Evolutionary conservation across 2,797 vertebrate genomes (phyloP).

Genomic region (Chaetophractus vellerosus): DNA sequence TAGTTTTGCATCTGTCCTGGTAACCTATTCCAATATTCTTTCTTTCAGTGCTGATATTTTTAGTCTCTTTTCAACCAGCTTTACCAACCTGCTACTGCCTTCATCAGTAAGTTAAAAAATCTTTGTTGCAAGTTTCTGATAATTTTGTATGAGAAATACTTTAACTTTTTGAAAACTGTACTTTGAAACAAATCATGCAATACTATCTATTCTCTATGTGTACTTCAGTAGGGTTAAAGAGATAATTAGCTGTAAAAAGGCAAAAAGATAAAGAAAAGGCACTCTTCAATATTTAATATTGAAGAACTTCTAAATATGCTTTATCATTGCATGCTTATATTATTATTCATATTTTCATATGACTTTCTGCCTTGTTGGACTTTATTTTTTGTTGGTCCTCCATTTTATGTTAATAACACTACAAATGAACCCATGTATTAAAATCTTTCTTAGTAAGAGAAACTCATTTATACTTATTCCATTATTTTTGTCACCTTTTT

Average conservation of each 20-base stretch:
- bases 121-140: background rate
- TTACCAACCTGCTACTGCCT: background rate
- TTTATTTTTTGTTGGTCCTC: background rate
- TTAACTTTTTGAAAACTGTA: background rate
- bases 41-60: background rate
- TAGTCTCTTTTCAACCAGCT: background rate
- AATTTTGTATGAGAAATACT: background rate
- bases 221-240: background rate
- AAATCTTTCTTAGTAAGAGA: background rate
- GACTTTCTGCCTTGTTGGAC: background rate
- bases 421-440: slow-evolving; percentile 32
- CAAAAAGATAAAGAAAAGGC: background rate
- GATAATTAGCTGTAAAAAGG: background rate
- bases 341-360: background rate
- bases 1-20: background rate
- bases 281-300: background rate
- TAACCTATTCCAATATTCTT: background rate
- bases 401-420: background rate
- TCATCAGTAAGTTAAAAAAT: background rate
- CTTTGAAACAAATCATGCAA: background rate
- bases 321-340: background rate
- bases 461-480: slow-evolving; percentile 41
- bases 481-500: slow-evolving; percentile 48
- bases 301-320: background rate
- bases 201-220: background rate